Evolutionary conservation across 2,797 vertebrate genomes (phyloP).

Genomic region (Tadarida brasiliensis): DNA sequence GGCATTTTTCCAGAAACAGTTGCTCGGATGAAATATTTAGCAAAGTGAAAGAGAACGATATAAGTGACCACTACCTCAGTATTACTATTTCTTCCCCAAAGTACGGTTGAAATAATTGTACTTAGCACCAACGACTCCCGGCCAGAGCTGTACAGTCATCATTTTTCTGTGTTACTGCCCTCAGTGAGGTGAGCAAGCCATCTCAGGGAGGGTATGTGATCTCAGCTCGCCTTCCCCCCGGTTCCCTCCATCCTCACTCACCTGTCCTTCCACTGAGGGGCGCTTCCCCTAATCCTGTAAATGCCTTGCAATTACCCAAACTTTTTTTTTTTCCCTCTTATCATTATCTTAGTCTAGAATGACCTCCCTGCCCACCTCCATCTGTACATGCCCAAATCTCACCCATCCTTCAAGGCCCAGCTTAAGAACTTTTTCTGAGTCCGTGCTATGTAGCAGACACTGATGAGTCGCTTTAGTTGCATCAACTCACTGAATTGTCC

Average conservation of each 20-base stretch:
- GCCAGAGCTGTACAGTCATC: not conserved
- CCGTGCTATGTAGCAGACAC: no score
- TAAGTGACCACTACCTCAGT: not conserved
- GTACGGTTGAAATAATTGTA: not conserved
- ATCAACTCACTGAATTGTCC: not conserved
- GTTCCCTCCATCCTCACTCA: not conserved
- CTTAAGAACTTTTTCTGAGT: not conserved
- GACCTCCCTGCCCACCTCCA: not conserved
- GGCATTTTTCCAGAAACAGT: slow-evolving; percentile 5
- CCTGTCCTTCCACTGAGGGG: not conserved
- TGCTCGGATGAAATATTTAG: slow-evolving; percentile 31
- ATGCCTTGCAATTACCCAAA: not conserved
- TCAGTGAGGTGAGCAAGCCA: not conserved
- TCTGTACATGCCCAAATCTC: not conserved
- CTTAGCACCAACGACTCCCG: not conserved
- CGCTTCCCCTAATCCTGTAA: not conserved
- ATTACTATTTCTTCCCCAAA: not conserved
- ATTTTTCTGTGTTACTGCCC: not conserved
- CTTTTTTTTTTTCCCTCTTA: not conserved
- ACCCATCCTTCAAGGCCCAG: not conserved
- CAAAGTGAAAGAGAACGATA: not conserved
- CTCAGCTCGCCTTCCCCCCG: no score
- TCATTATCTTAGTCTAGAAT: not conserved
- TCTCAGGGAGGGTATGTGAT: not conserved
- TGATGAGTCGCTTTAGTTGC: not conserved